phyloP scores from a whole-genome alignment of 1,140 invertebrate species.

The Pogonognathellus flavescens region DNA sequence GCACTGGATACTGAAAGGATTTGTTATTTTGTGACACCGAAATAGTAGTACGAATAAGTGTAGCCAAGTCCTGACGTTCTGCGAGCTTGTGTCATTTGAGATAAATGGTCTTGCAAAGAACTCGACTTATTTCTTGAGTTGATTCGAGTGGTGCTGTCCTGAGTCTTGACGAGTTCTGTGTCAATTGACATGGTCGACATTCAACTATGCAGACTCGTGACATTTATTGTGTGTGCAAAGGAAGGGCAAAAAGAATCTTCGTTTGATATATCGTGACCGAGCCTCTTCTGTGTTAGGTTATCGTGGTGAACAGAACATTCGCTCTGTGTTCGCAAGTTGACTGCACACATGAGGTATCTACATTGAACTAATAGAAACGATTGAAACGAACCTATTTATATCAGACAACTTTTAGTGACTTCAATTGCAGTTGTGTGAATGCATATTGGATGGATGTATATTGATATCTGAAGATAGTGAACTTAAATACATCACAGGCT shows the following conservation, averaged over 20 bases:
- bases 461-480: no score
- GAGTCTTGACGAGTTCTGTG: constrained; percentile 4
- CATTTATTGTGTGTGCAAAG: constrained; percentile 52
- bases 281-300: background rate
- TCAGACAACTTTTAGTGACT: no score
- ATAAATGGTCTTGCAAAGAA: background rate
- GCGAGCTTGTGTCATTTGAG: background rate
- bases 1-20: background rate
- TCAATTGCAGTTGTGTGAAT: no score
- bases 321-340: no score
- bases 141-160: background rate
- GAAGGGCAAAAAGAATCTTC: constrained; percentile 23
- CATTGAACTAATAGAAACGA: no score
- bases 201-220: constrained; percentile 55
- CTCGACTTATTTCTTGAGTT: constrained; percentile 25
- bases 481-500: no score
- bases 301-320: background rate
- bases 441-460: no score
- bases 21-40: no score
- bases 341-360: no score
- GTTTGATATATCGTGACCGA: constrained; percentile 53
- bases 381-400: no score
- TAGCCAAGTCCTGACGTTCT: no score
- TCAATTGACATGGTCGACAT: constrained; percentile 50
- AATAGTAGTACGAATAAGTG: no score